A percentile compares a stretch with the other conserved stretches of the same genome.
Evolutionary conservation across 2,113 vertebrate genomes (phyloP).

Genomic region (Notechis scutatus): DNA sequence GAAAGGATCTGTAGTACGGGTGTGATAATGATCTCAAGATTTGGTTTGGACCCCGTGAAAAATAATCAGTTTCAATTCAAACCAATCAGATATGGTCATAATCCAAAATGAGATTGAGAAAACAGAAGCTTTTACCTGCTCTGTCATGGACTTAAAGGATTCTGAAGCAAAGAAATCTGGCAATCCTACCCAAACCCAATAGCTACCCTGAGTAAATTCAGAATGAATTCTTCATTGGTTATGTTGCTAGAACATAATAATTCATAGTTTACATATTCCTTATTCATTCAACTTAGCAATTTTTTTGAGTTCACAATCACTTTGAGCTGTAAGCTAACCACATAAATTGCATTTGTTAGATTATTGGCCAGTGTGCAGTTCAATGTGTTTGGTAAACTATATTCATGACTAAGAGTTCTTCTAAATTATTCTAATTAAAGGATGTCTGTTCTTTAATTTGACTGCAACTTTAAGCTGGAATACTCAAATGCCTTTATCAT

Average conservation of each 20-base stretch:
- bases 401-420: not conserved
- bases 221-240: not conserved
- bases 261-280: not conserved
- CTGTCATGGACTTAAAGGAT: not conserved
- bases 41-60: not conserved
- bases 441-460: not conserved
- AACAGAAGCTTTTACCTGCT: not conserved
- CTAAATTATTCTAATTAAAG: not conserved
- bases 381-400: not conserved
- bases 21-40: not conserved
- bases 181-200: not conserved
- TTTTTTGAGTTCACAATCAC: not conserved
- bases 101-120: not conserved
- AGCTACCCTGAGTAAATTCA: not conserved
- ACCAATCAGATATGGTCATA: not conserved
- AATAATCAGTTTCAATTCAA: not conserved
- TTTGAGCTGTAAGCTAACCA: not conserved
- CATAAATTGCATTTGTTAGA: not conserved
- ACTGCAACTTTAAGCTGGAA: not conserved
- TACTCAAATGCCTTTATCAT: not conserved
- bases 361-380: not conserved
- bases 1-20: not conserved
- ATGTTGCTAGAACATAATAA: not conserved
- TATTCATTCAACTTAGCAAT: no score
- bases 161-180: not conserved